Evolutionary conservation across 2,797 vertebrate species (phyloP).

Genomic region (Sciurus vulgaris): DNA sequence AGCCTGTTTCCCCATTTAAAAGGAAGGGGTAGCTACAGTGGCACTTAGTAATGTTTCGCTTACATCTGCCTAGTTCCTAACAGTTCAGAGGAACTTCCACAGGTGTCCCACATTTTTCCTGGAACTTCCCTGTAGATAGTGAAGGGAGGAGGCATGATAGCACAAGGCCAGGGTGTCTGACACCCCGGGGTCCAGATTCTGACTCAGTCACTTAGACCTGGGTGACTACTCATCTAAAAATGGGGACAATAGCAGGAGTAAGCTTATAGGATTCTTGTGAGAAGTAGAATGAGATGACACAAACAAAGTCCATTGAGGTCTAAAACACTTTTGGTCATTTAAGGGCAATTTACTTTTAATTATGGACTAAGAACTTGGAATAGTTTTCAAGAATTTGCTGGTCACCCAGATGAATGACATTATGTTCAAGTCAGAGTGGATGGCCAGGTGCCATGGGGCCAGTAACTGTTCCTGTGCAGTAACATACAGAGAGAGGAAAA

Average conservation of each 20-base stretch:
- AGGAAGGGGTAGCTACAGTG: neutral
- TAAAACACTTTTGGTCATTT: neutral
- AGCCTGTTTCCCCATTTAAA: neutral
- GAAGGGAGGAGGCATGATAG: neutral
- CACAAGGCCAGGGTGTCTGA: neutral
- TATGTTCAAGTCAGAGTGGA: neutral
- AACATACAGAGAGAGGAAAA: conserved; percentile 37
- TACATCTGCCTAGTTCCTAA: neutral
- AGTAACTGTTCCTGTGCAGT: conserved; percentile 51
- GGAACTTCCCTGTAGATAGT: neutral
- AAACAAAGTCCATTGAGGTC: neutral
- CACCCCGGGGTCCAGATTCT: neutral
- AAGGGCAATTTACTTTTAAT: conserved; percentile 3
- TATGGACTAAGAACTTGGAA: neutral
- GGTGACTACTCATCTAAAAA: neutral
- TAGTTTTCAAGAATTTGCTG: conserved; percentile 40
- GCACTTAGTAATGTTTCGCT: neutral
- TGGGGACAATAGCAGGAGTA: neutral
- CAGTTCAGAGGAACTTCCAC: neutral
- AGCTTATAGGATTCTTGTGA: neutral
- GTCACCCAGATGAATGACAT: neutral
- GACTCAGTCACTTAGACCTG: neutral
- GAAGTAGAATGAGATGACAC: neutral
- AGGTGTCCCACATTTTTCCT: neutral
- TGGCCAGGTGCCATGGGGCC: neutral